phyloP scores from a whole-genome alignment of 2,888 invertebrate genomes.

The Pristionchus japonicus region DNA sequence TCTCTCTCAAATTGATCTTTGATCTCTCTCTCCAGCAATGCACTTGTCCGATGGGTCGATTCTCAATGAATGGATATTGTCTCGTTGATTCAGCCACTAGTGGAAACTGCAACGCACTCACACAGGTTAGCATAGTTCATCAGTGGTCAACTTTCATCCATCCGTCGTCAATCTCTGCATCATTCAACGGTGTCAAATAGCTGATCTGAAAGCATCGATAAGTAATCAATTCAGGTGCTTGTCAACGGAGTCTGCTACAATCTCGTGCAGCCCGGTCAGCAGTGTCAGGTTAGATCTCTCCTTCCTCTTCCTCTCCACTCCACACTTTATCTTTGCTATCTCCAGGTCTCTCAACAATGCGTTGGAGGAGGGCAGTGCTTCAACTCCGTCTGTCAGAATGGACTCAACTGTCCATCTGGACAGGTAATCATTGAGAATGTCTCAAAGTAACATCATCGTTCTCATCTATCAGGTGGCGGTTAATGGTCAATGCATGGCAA shows the following conservation, averaged over 20 bases:
- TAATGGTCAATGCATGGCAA: background rate
- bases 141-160: background rate
- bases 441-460: background rate
- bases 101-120: constrained; percentile 15
- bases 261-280: constrained; percentile 30
- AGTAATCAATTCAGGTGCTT: background rate
- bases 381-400: constrained; percentile 41
- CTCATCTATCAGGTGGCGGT: background rate
- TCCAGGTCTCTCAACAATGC: constrained; percentile 32
- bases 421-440: background rate
- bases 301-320: no score
- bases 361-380: constrained; percentile 38
- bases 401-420: constrained; percentile 25
- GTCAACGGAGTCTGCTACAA: constrained; percentile 22
- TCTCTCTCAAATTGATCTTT: background rate
- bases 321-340: background rate
- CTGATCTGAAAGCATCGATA: no score
- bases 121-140: background rate
- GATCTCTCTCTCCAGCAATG: background rate
- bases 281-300: background rate
- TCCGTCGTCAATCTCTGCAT: background rate
- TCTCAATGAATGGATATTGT: background rate
- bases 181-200: no score
- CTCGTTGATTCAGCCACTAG: background rate
- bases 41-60: background rate